Conservation (phyloP, 2,797 vertebrate species). For the Phoeniculus purpureus region DNA sequence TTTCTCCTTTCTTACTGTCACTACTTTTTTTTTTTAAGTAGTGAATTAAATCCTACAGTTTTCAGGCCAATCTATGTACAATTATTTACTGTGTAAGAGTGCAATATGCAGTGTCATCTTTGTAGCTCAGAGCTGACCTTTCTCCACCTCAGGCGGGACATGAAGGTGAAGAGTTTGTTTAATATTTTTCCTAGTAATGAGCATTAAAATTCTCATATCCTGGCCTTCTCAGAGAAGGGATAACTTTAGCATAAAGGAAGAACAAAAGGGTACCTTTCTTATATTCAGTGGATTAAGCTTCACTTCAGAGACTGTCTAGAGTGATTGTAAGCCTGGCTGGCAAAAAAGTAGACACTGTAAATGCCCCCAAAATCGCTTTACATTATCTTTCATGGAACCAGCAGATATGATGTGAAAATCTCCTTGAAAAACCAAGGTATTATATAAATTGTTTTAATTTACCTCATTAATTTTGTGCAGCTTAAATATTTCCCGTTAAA, state of each 20-base stretch:
- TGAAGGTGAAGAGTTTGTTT: constrained; percentile 12
- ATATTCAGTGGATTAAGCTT: background rate
- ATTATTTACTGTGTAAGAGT: background rate
- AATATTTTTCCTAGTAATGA: background rate
- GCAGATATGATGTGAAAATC: background rate
- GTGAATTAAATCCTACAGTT: background rate
- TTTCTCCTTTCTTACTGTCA: background rate
- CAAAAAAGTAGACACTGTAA: background rate
- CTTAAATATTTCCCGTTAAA: background rate
- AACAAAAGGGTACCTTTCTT: background rate
- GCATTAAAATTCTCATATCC: background rate
- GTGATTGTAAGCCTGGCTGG: background rate
- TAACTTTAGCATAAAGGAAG: background rate
- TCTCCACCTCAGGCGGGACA: background rate
- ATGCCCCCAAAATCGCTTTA: background rate
- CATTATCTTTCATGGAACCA: background rate
- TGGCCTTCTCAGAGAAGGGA: background rate
- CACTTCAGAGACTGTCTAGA: background rate
- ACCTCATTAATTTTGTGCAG: constrained; percentile 24
- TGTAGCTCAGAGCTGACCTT: constrained; percentile 6
- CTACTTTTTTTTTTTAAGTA: background rate
- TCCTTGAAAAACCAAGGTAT: background rate
- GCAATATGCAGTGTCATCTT: constrained; percentile 14
- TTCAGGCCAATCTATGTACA: background rate
- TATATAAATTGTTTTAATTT: background rate